Evolutionary conservation across 2,113 vertebrate species (phyloP).

Genomic region (Monarcha castaneiventris): DNA sequence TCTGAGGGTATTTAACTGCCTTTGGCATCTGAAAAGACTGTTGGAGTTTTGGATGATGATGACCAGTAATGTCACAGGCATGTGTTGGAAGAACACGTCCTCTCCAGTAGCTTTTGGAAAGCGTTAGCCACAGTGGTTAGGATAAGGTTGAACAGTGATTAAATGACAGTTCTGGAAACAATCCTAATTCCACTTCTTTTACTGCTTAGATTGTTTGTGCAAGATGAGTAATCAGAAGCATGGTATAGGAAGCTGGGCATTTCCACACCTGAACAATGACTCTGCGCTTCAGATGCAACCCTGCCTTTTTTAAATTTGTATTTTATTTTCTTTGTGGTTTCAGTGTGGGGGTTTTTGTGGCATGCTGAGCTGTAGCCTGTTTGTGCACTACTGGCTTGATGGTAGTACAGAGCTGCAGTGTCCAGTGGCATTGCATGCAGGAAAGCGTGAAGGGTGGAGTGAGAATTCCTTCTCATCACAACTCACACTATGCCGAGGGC

Average conservation of each 20-base stretch:
- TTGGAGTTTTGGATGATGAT: neutral
- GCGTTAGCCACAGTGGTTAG: neutral
- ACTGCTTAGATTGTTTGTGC: neutral
- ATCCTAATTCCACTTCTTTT: neutral
- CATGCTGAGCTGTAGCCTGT: neutral
- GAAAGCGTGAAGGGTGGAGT: neutral
- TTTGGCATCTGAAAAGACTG: neutral
- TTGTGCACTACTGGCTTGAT: neutral
- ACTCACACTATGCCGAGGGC: neutral
- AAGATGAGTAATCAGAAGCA: neutral
- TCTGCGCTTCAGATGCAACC: neutral
- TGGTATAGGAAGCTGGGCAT: neutral
- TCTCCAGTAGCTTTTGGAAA: neutral
- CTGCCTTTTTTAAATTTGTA: neutral
- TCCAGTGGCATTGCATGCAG: fast-evolving
- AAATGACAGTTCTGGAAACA: neutral
- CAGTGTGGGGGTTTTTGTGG: neutral
- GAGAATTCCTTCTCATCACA: neutral
- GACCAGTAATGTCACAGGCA: neutral
- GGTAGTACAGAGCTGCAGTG: fast-evolving
- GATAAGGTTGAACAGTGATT: neutral
- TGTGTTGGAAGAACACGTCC: neutral
- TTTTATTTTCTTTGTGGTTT: neutral
- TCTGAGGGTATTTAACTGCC: neutral
- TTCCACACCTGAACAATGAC: neutral